These are phyloP conservation scores for Saccostrea echinata DNA, from an alignment of 1,140 invertebrate genomes.

Conservation along the genomic window DNA sequence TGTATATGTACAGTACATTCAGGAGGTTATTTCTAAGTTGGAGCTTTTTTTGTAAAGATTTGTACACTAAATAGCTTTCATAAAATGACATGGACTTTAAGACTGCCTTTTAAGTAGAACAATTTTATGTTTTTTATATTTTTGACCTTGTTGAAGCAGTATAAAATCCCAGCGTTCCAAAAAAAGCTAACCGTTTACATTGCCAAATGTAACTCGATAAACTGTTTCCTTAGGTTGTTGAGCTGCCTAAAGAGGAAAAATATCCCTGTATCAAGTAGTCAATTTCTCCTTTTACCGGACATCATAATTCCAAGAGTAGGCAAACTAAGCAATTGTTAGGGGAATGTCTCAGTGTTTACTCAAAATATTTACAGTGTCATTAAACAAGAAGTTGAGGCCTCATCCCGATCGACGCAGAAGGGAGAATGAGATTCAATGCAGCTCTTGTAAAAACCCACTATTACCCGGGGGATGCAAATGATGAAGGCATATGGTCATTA, in stretches of 20 bases:
- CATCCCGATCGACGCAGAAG: background rate
- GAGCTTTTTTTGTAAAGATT: no score
- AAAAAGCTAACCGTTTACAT: background rate
- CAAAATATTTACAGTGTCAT: constrained; percentile 54
- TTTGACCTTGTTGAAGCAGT: no score
- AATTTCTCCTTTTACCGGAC: constrained; percentile 28
- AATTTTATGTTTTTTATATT: no score
- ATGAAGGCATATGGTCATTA: constrained; percentile 52
- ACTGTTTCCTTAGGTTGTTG: constrained; percentile 52
- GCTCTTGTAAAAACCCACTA: constrained; percentile 37
- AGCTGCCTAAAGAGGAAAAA: constrained; percentile 7
- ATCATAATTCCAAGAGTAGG: constrained; percentile 12
- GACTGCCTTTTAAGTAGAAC: no score
- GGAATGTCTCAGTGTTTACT: constrained; percentile 41
- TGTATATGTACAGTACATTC: background rate
- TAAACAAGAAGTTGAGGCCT: constrained; percentile 28
- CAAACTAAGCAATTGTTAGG: constrained; percentile 8
- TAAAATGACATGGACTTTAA: no score
- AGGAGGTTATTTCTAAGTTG: no score
- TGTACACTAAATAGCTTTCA: no score
- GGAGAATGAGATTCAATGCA: background rate
- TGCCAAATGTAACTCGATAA: constrained; percentile 8
- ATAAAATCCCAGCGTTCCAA: background rate
- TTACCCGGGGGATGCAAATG: constrained; percentile 37
- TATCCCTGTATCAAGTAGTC: constrained; percentile 3